These are phyloP conservation scores for Pterocles burchelli DNA, from an alignment of 2,113 vertebrate genomes.

Conservation along the genomic window DNA sequence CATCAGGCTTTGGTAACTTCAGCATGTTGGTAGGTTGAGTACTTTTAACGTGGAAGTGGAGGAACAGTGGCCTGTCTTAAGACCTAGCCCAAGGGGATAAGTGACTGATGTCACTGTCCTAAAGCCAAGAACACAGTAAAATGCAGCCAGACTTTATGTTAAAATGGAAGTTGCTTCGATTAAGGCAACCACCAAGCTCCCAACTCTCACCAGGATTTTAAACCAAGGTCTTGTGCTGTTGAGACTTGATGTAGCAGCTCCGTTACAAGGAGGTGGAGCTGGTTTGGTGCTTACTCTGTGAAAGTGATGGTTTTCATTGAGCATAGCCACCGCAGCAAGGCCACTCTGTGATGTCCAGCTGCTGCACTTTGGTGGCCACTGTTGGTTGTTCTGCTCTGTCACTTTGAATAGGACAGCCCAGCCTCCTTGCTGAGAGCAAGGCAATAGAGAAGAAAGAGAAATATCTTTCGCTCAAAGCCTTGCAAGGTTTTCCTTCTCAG, in stretches of 20 bases:
- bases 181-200: neutral
- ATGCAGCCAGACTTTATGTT: neutral
- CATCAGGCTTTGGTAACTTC: neutral
- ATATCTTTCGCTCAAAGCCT: neutral
- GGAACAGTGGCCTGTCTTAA: neutral
- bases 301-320: neutral
- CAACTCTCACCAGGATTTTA: neutral
- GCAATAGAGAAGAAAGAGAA: neutral
- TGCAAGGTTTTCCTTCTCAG: constrained; percentile 1
- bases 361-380: neutral
- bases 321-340: neutral
- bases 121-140: neutral
- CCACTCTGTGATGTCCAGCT: neutral
- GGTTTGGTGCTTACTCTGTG: neutral
- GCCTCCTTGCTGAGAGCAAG: neutral
- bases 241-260: neutral
- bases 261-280: neutral
- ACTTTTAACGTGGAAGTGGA: neutral
- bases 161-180: neutral
- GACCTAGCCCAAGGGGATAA: neutral
- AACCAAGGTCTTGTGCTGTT: neutral
- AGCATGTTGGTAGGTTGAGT: neutral
- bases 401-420: neutral
- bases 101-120: neutral
- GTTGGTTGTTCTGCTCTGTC: neutral